Evolutionary conservation across 2,888 invertebrate genomes (phyloP).

Genomic region (Hypomecis punctinalis): DNA sequence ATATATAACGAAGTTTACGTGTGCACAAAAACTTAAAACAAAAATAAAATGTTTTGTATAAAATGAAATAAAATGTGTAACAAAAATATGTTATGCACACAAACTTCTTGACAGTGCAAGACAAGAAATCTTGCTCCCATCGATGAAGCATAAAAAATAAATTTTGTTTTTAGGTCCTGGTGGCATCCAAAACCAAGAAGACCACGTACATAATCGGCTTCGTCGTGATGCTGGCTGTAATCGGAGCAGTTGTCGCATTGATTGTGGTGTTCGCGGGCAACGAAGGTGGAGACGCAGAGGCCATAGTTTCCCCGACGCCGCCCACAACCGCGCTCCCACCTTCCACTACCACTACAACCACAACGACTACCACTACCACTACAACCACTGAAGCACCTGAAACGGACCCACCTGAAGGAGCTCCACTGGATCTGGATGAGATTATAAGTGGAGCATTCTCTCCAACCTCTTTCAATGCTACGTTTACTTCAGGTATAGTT

Average conservation of each 20-base stretch:
- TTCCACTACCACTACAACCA: conserved; percentile 39
- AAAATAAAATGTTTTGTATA: too few species aligned
- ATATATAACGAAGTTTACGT: too few species aligned
- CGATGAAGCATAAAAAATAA: too few species aligned
- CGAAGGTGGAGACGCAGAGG: conserved; percentile 60
- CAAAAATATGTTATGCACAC: too few species aligned
- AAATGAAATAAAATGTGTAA: too few species aligned
- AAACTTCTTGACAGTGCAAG: too few species aligned
- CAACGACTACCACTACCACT: conserved; percentile 33
- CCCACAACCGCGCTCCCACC: conserved; percentile 38
- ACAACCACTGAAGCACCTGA: conserved; percentile 42
- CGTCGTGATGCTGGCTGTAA: conserved; percentile 80
- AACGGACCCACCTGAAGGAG: conserved; percentile 47
- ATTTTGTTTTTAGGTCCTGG: conserved; percentile 82
- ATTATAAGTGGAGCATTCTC: conserved; percentile 88
- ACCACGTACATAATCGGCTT: conserved; percentile 84
- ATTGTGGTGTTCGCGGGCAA: conserved; percentile 82
- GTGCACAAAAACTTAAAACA: too few species aligned
- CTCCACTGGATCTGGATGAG: conserved; percentile 86
- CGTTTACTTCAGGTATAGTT: conserved; percentile 90
- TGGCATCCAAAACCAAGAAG: conserved; percentile 83
- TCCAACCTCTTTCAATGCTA: conserved; percentile 90
- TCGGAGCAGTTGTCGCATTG: conserved; percentile 86
- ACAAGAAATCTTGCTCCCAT: too few species aligned
- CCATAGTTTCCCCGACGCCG: conserved; percentile 52